These are phyloP conservation scores for Gracilinanus agilis DNA, from an alignment of 2,113 vertebrate genomes.

Conservation along the genomic window DNA sequence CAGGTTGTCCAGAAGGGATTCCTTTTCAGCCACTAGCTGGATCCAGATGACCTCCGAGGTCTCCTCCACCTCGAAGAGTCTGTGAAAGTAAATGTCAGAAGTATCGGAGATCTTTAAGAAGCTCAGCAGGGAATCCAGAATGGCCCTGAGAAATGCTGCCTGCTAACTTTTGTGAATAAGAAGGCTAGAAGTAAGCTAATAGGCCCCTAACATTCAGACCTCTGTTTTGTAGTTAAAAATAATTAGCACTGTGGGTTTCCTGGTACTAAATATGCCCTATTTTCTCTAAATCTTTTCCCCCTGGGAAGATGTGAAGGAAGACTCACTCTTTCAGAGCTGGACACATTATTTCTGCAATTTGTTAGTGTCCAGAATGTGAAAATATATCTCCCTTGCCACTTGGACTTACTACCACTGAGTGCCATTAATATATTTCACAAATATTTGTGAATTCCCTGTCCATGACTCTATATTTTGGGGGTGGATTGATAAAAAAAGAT, in stretches of 20 bases:
- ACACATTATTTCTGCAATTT: slow-evolving; percentile 24
- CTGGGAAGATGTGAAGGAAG: not conserved
- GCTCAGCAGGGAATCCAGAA: not conserved
- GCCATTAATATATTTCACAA: not conserved
- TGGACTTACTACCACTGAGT: not conserved
- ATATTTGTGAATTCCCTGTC: not conserved
- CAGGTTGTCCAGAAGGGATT: not conserved
- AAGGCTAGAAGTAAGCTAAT: not conserved
- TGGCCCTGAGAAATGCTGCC: not conserved
- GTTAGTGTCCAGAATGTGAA: slow-evolving; percentile 18
- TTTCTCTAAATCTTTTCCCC: not conserved
- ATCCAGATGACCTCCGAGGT: not conserved
- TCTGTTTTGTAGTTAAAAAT: slow-evolving; percentile 26
- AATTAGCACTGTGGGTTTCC: not conserved
- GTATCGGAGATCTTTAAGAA: not conserved
- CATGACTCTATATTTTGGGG: not conserved
- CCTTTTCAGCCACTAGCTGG: not conserved
- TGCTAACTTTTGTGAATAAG: not conserved
- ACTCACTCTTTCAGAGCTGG: not conserved
- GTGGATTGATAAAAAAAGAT: not conserved
- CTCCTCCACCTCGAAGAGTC: not conserved
- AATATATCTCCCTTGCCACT: not conserved
- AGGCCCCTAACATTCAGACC: not conserved
- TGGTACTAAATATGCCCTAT: not conserved
- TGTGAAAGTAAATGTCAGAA: not conserved